These are phyloP conservation scores for Frieseomelitta varia DNA, from an alignment of 1,140 invertebrate species.

Conservation along the genomic window DNA sequence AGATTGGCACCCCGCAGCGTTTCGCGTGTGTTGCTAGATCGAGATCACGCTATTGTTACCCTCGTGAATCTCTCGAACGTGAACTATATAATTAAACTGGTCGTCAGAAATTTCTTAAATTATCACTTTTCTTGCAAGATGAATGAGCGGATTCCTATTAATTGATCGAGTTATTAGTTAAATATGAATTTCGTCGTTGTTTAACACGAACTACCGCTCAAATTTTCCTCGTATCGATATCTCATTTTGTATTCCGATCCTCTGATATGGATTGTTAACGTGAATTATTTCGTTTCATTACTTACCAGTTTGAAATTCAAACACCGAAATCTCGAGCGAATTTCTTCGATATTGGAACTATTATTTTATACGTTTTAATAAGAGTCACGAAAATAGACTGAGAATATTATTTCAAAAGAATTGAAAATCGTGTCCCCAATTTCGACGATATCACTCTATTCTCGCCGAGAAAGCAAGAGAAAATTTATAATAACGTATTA, in stretches of 20 bases:
- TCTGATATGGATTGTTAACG: neutral
- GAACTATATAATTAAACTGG: neutral
- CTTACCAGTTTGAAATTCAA: neutral
- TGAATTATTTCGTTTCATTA: neutral
- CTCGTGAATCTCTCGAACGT: neutral
- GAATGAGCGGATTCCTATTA: neutral
- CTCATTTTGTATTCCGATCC: neutral
- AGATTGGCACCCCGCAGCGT: conserved; percentile 3
- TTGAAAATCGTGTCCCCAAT: too few relatives aligned
- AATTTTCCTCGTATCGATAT: neutral
- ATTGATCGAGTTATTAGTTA: neutral
- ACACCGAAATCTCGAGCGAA: neutral
- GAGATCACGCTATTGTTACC: conserved; percentile 27
- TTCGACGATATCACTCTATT: too few relatives aligned
- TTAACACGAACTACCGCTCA: neutral
- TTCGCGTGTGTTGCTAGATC: conserved; percentile 33
- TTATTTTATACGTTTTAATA: neutral
- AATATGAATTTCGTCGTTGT: neutral
- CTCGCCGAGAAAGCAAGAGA: too few relatives aligned
- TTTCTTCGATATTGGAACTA: neutral
- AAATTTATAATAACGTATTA: too few relatives aligned
- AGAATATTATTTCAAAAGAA: too few relatives aligned
- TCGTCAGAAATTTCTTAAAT: neutral
- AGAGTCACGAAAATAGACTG: neutral
- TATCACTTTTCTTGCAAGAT: neutral